Evolutionary conservation across 2,888 invertebrate species (phyloP).

Genomic region (Selenia dentaria): DNA sequence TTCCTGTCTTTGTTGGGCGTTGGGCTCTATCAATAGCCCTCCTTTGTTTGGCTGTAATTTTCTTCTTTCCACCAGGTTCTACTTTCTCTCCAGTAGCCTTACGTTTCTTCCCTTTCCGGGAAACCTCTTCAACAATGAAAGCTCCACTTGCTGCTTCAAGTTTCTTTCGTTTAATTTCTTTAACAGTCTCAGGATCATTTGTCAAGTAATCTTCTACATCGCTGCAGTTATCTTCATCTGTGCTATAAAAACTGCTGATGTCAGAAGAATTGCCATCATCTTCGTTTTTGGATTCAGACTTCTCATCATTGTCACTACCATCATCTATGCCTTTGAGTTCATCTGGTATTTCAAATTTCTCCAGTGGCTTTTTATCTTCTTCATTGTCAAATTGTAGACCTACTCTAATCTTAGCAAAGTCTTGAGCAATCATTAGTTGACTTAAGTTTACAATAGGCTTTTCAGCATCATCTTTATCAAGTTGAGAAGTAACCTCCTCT

Average conservation of each 20-base stretch:
- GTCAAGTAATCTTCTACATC: constrained; percentile 80
- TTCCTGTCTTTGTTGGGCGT: constrained; percentile 92
- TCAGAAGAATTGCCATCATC: constrained; percentile 85
- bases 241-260: constrained; percentile 88
- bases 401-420: constrained; percentile 92
- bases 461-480: constrained; percentile 46
- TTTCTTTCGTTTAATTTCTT: constrained; percentile 73
- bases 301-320: constrained; percentile 55
- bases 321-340: constrained; percentile 76
- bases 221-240: constrained; percentile 85
- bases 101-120: constrained; percentile 63
- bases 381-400: constrained; percentile 87
- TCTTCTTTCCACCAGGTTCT: constrained; percentile 69
- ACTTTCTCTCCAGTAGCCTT: constrained; percentile 43
- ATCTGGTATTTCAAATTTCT: constrained; percentile 72
- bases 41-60: constrained; percentile 90
- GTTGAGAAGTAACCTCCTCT: constrained; percentile 43
- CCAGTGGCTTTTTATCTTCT: constrained; percentile 86
- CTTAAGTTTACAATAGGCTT: constrained; percentile 64
- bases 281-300: constrained; percentile 50
- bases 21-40: constrained; percentile 90
- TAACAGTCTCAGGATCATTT: constrained; percentile 71
- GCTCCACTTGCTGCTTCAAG: constrained; percentile 81
- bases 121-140: constrained; percentile 81
- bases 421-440: constrained; percentile 87